Evolutionary conservation across 2,797 vertebrate genomes (phyloP).

Genomic region (Squalus acanthias): DNA sequence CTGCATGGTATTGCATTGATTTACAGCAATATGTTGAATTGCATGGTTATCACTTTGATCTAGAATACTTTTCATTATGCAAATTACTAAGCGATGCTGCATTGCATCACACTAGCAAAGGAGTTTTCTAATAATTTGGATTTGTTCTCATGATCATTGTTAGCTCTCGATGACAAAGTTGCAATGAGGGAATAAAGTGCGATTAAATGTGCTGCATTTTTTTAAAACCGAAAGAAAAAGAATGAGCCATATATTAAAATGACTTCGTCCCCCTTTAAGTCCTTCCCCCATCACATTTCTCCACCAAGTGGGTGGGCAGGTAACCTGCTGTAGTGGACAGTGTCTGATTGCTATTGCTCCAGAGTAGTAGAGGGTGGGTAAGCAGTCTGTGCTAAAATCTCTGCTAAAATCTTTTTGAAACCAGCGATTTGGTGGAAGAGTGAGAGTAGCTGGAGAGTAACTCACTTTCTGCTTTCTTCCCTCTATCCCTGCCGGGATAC

Average conservation of each 20-base stretch:
- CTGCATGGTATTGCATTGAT: neutral
- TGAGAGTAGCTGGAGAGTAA: neutral
- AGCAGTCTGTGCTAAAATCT: neutral
- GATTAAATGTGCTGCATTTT: neutral
- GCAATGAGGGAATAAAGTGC: neutral
- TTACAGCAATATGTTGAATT: neutral
- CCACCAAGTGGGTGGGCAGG: neutral
- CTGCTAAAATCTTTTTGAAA: neutral
- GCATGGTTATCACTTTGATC: neutral
- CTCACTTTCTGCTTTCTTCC: neutral
- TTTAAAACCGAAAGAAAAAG: neutral
- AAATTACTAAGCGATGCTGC: neutral
- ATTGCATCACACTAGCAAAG: neutral
- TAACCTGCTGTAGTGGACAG: neutral
- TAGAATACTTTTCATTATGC: neutral
- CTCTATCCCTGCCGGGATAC: too few relatives aligned
- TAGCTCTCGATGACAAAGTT: neutral
- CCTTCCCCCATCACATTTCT: neutral
- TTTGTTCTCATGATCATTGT: neutral
- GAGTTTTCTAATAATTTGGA: neutral
- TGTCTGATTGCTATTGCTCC: neutral
- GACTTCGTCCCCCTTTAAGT: neutral
- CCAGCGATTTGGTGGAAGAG: neutral
- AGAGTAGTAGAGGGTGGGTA: neutral
- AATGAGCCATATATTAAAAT: neutral